Evolutionary conservation across 1,140 invertebrate genomes (phyloP).

Genomic region (Halictus rubicundus): DNA sequence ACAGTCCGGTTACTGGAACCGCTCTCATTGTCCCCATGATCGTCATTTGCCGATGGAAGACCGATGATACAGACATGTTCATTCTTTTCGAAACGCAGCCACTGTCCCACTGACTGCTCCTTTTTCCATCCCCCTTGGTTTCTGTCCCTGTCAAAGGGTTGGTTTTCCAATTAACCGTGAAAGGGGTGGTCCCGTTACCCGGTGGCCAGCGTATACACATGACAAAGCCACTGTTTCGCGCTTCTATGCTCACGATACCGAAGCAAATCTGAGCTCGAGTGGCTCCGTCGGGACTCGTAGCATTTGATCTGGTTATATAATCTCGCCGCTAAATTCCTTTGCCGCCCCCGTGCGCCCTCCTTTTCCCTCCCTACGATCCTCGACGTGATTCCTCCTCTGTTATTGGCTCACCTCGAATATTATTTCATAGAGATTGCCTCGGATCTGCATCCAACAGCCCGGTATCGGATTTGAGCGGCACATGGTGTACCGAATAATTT

Average conservation of each 20-base stretch:
- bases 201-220: neutral
- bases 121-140: neutral
- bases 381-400: constrained; percentile 6
- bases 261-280: constrained; percentile 17
- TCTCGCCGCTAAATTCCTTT: neutral
- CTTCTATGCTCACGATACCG: constrained; percentile 20
- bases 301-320: constrained; percentile 37
- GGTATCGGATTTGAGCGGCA: no score
- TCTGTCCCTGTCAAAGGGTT: neutral
- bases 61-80: neutral
- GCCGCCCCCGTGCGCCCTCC: neutral
- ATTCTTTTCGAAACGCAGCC: neutral
- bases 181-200: neutral
- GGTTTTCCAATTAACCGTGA: constrained; percentile 42
- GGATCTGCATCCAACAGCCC: no score
- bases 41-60: neutral
- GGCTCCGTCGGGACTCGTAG: constrained; percentile 7
- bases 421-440: no score
- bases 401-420: neutral
- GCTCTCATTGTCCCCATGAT: no score
- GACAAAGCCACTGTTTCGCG: constrained; percentile 34
- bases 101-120: neutral
- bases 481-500: no score
- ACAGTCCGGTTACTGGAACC: no score
- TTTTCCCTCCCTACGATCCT: no score